Base-by-base conservation (phyloP, 1,140 invertebrate genomes). In the Steinernema khuongi region DNA sequence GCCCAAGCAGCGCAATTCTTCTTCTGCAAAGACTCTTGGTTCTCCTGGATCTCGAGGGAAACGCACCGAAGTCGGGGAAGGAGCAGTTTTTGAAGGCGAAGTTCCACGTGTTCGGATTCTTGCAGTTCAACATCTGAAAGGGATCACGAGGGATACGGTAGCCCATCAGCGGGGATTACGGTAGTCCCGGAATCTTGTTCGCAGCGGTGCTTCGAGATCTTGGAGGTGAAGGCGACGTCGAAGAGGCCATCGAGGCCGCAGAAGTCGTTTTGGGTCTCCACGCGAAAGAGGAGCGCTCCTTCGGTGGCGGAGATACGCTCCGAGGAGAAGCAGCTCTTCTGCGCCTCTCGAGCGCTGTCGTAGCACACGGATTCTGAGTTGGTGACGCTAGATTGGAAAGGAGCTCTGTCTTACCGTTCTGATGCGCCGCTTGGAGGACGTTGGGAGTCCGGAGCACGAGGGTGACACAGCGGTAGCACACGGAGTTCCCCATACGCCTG, bases 291-390 rank as follows among this genome's bases (percentile, higher is more conserved):
- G 22, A 77, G 32, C 28, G 17, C 36, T 4, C 75, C 75, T 22
- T 77, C 75, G 41, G 67, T 31, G 28, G 72, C 18, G 0, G 71
- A 67, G 1, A 77, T 67, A 0, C 31, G 72, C 0, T 22, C 22
- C 0, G 72, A 33, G 28, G 73, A 71, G 43, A 77, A 77, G 31
- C 75, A 77, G n/a, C 71, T 77, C 41, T 30, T 70, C 66, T 67
- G 41, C 2, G 75, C 75, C 36, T 77, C 67, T 7, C 70, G 43
- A 22, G 67, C 68, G 19, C 68, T 70, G 18, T 73, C 67, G 29
- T 74, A 67, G 44, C 75, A 77, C 14, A 68, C 33, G 36, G 73
- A 72, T 74, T 77, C 75, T 77, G 44, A 43, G 74, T n/a, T 68
- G 30, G 7, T 11, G n/a, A 22, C 26, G 11, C 29, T 74, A 19